A percentile compares a stretch with the other conserved stretches of the same genome.
Evolutionary conservation across 2,888 invertebrate species (phyloP).

Genomic region (Leptinotarsa peninsularis): DNA sequence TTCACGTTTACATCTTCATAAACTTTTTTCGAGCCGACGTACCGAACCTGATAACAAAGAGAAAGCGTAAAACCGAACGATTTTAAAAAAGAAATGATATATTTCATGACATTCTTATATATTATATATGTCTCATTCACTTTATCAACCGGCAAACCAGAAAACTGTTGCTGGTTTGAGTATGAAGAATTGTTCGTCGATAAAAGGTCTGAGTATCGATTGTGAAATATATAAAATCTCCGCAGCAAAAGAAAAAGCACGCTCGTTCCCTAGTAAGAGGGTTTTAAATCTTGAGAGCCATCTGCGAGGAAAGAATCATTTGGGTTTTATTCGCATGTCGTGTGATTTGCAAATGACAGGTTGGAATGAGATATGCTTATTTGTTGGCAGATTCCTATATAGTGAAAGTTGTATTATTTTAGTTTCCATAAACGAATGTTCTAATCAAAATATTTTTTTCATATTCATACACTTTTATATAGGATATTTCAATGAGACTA

Average conservation of each 20-base stretch:
- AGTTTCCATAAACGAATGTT: too few species aligned
- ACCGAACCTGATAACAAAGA: constrained; percentile 29
- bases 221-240: constrained; percentile 8
- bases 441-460: too few species aligned
- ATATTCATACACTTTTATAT: too few species aligned
- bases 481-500: too few species aligned
- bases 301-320: constrained; percentile 7
- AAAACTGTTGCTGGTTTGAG: constrained; percentile 41
- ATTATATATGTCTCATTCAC: constrained; percentile 39
- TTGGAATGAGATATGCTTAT: too few species aligned
- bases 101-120: constrained; percentile 40
- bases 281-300: neutral
- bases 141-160: constrained; percentile 41
- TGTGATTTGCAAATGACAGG: too few species aligned
- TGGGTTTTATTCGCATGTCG: neutral
- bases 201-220: constrained; percentile 13
- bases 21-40: neutral
- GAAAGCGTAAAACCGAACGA: constrained; percentile 25
- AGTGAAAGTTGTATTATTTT: too few species aligned
- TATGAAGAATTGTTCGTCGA: constrained; percentile 29
- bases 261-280: neutral
- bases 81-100: constrained; percentile 35
- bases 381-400: too few species aligned
- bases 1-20: neutral
- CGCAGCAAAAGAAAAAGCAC: constrained; percentile 1